Percentiles rank a stretch among this genome's conserved stretches.
Conservation (phyloP, 2,797 vertebrate genomes). For the Centropyge bicolor region DNA sequence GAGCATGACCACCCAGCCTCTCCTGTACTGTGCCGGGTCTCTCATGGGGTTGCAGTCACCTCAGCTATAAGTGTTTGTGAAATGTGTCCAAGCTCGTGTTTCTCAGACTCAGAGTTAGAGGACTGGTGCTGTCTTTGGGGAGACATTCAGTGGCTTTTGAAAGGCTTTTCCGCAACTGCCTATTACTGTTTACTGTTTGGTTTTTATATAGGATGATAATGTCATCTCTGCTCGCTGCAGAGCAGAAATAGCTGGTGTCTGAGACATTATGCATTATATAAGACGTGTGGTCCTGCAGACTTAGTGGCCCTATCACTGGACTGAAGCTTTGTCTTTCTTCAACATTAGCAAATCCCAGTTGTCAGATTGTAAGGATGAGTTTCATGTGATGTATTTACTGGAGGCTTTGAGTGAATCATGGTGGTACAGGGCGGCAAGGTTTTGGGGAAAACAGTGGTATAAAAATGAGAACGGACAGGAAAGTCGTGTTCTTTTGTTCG, state of each 20-base stretch:
- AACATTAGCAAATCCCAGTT: neutral
- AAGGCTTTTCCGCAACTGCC: neutral
- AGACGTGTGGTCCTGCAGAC: neutral
- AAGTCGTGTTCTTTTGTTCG: neutral
- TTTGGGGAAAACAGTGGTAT: too few species aligned
- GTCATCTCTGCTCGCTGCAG: neutral
- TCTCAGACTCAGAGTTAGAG: conserved; percentile 9
- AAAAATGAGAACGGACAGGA: neutral
- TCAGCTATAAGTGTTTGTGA: conserved; percentile 18
- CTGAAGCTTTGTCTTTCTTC: neutral
- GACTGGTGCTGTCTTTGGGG: conserved; percentile 24
- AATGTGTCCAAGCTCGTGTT: conserved; percentile 42
- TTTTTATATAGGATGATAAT: neutral
- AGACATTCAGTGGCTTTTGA: conserved; percentile 14
- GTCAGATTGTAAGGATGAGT: neutral
- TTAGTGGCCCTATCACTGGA: neutral
- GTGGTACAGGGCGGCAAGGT: neutral
- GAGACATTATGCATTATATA: neutral
- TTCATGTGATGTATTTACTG: conserved; percentile 1
- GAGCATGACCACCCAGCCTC: neutral
- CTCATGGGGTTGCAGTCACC: conserved; percentile 6
- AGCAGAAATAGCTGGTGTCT: neutral
- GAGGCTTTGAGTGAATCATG: neutral
- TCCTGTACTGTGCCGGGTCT: neutral
- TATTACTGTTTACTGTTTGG: neutral